Evolutionary conservation across 1,140 invertebrate species (phyloP).

Genomic region (Pseudomyrmex sp.): DNA sequence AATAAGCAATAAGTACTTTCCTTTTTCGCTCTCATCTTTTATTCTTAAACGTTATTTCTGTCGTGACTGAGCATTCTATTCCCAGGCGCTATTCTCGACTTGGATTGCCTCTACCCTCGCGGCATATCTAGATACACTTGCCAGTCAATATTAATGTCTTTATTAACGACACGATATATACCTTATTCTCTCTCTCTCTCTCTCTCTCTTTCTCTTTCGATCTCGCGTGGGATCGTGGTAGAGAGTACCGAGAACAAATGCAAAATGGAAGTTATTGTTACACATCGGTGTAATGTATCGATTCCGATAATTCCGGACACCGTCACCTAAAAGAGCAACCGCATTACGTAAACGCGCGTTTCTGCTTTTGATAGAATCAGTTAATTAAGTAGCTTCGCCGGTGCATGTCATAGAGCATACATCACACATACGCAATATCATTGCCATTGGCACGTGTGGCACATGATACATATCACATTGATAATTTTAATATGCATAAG

Average conservation of each 20-base stretch:
- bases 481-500: slow-evolving; percentile 31
- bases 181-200: not conserved
- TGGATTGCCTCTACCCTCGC: slow-evolving; percentile 76
- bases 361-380: slow-evolving; percentile 28
- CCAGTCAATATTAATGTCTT: slow-evolving; percentile 84
- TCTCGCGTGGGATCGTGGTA: slow-evolving; percentile 20
- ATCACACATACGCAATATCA: slow-evolving; percentile 14
- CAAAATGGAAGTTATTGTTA: slow-evolving; percentile 28
- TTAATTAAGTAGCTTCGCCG: slow-evolving; percentile 37
- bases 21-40: slow-evolving; percentile 74
- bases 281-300: not conserved
- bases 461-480: slow-evolving; percentile 9
- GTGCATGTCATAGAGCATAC: slow-evolving; percentile 1
- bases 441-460: slow-evolving; percentile 2
- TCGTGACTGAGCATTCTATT: slow-evolving; percentile 84
- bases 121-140: slow-evolving; percentile 80
- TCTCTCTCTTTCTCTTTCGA: slow-evolving; percentile 29
- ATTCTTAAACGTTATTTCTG: slow-evolving; percentile 75
- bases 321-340: slow-evolving; percentile 7
- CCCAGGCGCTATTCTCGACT: slow-evolving; percentile 80
- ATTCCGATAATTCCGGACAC: slow-evolving; percentile 1
- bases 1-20: slow-evolving; percentile 75
- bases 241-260: slow-evolving; percentile 25
- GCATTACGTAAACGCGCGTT: slow-evolving; percentile 7
- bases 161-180: slow-evolving; percentile 78